A percentile compares a stretch with the other conserved stretches of the same genome.
These are phyloP conservation scores for Microcaecilia unicolor DNA, from an alignment of 2,797 vertebrate species.

Conservation along the genomic window DNA sequence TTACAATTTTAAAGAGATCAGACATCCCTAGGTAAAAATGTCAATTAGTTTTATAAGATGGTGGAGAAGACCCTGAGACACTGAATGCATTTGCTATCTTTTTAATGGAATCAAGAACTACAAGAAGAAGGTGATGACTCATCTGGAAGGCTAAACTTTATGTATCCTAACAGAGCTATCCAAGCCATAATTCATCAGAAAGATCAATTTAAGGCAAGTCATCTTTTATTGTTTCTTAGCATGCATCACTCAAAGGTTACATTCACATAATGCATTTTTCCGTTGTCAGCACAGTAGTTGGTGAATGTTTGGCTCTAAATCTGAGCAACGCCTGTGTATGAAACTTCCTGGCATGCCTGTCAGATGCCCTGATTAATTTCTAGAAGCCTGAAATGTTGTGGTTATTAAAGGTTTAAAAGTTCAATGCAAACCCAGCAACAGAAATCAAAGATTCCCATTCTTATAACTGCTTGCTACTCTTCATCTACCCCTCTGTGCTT, in stretches of 20 bases:
- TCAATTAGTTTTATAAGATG: constrained; percentile 2
- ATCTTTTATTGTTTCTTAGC: constrained; percentile 44
- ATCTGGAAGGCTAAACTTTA: constrained; percentile 41
- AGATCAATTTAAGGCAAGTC: constrained; percentile 48
- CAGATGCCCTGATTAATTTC: constrained; percentile 17
- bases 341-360: constrained; percentile 12
- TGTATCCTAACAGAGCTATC: constrained; percentile 25
- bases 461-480: constrained; percentile 30
- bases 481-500: constrained; percentile 11
- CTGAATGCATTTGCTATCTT: constrained; percentile 44
- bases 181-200: constrained; percentile 37
- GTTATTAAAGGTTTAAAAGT: constrained; percentile 19
- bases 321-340: constrained; percentile 8
- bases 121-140: constrained; percentile 35
- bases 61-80: background rate
- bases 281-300: constrained; percentile 34
- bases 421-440: constrained; percentile 6
- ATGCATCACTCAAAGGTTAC: constrained; percentile 35
- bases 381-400: constrained; percentile 31
- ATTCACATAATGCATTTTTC: constrained; percentile 25
- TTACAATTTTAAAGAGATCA: too few relatives aligned
- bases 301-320: constrained; percentile 31
- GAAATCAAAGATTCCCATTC: background rate
- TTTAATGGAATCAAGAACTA: constrained; percentile 36
- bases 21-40: too few relatives aligned